Percentiles rank a stretch among this genome's conserved stretches.
These are phyloP conservation scores for Anolis apletophallus DNA, from an alignment of 2,797 vertebrate genomes.

Conservation along the genomic window DNA sequence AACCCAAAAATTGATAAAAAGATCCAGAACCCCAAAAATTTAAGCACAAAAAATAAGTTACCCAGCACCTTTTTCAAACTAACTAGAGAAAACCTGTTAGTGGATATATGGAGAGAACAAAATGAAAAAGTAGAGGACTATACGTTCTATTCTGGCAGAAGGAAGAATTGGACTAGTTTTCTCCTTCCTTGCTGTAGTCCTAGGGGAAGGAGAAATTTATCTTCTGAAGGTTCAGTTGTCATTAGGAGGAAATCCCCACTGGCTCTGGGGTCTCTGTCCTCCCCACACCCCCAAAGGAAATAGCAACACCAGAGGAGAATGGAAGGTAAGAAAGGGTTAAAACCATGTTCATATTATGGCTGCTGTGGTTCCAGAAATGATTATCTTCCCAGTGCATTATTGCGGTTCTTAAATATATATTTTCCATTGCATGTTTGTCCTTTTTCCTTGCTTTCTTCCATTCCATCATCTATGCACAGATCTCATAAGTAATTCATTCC, in stretches of 20 bases:
- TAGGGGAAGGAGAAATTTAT: not conserved
- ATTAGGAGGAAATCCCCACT: not conserved
- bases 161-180: too few relatives aligned
- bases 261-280: not conserved
- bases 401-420: not conserved
- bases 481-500: not conserved
- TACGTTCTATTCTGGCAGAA: too few relatives aligned
- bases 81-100: too few relatives aligned
- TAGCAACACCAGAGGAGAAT: not conserved
- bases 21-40: too few relatives aligned
- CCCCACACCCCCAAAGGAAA: not conserved
- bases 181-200: not conserved
- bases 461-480: not conserved
- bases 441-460: not conserved
- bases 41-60: too few relatives aligned
- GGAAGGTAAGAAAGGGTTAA: not conserved
- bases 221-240: not conserved
- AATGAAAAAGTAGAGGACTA: too few relatives aligned
- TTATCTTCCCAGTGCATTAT: not conserved
- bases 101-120: too few relatives aligned
- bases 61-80: too few relatives aligned
- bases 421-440: not conserved
- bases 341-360: too few relatives aligned
- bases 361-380: not conserved
- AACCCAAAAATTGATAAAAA: too few relatives aligned